Base-by-base conservation (phyloP, 2,888 invertebrate species). In the Drosophila cognata region DNA sequence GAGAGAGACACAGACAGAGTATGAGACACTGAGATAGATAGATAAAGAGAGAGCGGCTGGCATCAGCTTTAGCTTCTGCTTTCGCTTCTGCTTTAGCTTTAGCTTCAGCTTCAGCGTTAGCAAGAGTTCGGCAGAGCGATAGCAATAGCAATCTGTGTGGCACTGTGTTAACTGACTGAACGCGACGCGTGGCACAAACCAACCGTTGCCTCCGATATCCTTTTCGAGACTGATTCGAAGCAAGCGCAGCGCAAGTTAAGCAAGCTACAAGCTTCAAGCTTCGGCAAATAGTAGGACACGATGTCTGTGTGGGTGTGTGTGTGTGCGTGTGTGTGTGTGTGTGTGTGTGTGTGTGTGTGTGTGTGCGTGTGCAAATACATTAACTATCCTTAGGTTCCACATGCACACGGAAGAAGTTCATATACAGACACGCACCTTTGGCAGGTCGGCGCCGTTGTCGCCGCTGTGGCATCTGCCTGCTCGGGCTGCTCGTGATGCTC, bases 121-220 rank as follows among this genome's bases (percentile, higher is more conserved):
- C 55, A 25, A 36, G 4, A 13, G 55, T 18, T 50, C 41, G 36
- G n/a, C 53, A 35, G 25, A 57, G 25, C 64, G 36, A 57, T 33
- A 33, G 33, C 46, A 52, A 16, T 33, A 21, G 33, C 18, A 41
- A 50, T 50, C 11, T 52, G 21, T 57, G 57, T 43, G 57, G 21
- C 41, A 31, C 41, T 43, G 31, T 31, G 25, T 16, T 46, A 25
- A 41, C 56, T 46, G 28, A 41, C 56, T 31, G 25, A 48, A 11
- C 60, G 52, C 58, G 66, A 51, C 41, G 62, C 61, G 66, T 41
- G 53, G 50, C 38, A 43, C 73, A 69, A 77, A 75, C 86, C 81
- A 74, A 75, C 86, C 81, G 74, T 59, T 69, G 58, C 75, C 79
- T 71, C 68, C 67, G 77, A 81, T 74, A 77, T 84, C 77, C 74